These are phyloP conservation scores for Chrysolina oricalcia DNA, from an alignment of 2,888 invertebrate genomes.

Conservation along the genomic window DNA sequence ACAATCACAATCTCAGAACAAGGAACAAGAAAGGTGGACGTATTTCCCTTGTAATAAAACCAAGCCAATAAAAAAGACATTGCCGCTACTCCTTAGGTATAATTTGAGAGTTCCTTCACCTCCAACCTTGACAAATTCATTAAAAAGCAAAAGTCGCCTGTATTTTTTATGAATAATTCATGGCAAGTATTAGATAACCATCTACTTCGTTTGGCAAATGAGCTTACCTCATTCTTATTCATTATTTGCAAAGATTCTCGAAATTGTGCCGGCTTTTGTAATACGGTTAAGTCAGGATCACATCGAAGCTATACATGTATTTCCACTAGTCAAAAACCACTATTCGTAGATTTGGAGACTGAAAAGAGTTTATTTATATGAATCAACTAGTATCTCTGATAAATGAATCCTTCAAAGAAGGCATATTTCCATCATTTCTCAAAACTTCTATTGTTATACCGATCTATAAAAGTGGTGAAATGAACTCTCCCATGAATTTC, in stretches of 20 bases:
- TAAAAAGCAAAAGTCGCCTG: slow-evolving; percentile 7
- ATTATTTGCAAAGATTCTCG: not conserved
- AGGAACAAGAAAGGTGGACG: not conserved
- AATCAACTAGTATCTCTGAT: too few species aligned
- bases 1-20: not conserved
- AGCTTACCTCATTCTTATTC: not conserved
- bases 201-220: slow-evolving; percentile 13
- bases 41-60: not conserved
- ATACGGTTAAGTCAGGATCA: not conserved
- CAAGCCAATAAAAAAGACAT: not conserved
- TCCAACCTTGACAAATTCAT: slow-evolving; percentile 22
- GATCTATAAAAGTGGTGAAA: too few species aligned
- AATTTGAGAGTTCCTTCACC: not conserved
- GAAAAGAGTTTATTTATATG: too few species aligned
- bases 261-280: not conserved
- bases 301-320: not conserved
- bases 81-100: not conserved
- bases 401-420: too few species aligned
- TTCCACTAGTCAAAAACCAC: not conserved
- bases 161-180: slow-evolving; percentile 15
- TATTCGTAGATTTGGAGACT: not conserved
- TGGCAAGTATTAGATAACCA: slow-evolving; percentile 13
- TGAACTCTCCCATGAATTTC: too few species aligned
- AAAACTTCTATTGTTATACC: too few species aligned
- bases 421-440: too few species aligned